Conservation (phyloP, 2,113 vertebrate species). For the Brachionichthys hirsutus region DNA sequence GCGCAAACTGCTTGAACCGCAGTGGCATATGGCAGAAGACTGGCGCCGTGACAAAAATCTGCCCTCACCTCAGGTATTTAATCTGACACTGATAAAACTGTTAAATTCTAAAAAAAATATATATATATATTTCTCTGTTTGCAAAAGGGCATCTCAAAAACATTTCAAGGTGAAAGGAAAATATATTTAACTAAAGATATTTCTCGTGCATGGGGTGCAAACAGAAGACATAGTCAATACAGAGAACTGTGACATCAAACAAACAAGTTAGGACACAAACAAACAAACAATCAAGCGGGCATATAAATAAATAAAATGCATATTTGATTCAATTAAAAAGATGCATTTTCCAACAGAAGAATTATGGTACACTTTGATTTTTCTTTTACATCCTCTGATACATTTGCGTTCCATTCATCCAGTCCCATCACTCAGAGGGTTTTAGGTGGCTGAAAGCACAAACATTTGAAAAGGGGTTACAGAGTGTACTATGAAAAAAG, state of each 20-base stretch:
- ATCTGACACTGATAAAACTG: conserved; percentile 18
- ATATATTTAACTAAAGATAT: too few species aligned
- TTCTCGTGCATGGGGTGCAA: too few species aligned
- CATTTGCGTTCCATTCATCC: too few species aligned
- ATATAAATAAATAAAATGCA: background rate
- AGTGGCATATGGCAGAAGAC: conserved; percentile 55
- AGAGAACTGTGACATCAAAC: background rate
- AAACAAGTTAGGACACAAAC: background rate
- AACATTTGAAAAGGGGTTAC: too few species aligned
- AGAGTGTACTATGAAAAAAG: too few species aligned
- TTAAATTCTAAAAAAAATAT: too few species aligned
- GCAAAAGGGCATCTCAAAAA: too few species aligned
- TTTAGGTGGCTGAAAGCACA: too few species aligned
- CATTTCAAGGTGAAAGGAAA: too few species aligned
- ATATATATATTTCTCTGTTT: conserved; percentile 7
- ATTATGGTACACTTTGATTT: background rate
- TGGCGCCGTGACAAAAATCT: conserved; percentile 39
- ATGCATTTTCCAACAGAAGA: background rate
- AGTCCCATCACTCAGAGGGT: conserved; percentile 47
- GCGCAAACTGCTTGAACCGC: conserved; percentile 41
- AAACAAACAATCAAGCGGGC: conserved; percentile 12
- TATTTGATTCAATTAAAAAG: background rate
- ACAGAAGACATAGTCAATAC: background rate
- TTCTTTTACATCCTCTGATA: too few species aligned
- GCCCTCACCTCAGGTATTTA: conserved; percentile 18